Evolutionary conservation across 2,113 vertebrate species (phyloP).

Genomic region (Rhabdornis inornatus): DNA sequence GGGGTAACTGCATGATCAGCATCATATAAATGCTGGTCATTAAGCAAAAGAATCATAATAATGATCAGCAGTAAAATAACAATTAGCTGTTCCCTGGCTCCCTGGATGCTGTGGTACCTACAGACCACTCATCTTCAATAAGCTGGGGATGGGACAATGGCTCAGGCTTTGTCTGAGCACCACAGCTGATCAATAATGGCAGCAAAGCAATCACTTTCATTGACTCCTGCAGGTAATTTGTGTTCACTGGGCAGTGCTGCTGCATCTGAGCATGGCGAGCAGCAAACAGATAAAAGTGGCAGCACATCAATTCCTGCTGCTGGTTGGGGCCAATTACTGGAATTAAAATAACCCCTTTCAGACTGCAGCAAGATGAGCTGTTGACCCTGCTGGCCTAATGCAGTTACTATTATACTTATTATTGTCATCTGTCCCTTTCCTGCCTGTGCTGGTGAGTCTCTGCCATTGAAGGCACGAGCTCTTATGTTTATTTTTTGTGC

Average conservation of each 20-base stretch:
- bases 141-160: neutral
- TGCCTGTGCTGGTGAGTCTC: neutral
- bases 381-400: neutral
- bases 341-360: slow-evolving; percentile 37
- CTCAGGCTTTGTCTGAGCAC: neutral
- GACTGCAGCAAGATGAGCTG: slow-evolving; percentile 7
- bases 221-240: slow-evolving; percentile 37
- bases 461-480: neutral
- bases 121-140: neutral
- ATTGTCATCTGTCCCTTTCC: neutral
- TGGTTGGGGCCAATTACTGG: slow-evolving; percentile 24
- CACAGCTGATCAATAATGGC: neutral
- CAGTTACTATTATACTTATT: neutral
- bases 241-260: neutral
- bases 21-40: neutral
- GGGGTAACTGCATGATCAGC: neutral
- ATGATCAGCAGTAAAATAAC: neutral
- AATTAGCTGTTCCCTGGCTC: neutral
- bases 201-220: neutral
- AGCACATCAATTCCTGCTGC: neutral
- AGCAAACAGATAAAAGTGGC: neutral
- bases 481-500: neutral
- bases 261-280: neutral
- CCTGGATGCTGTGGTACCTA: neutral
- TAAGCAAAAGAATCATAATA: neutral